Base-by-base conservation (phyloP, 1,140 invertebrate genomes). In the Sycophila sp. region DNA sequence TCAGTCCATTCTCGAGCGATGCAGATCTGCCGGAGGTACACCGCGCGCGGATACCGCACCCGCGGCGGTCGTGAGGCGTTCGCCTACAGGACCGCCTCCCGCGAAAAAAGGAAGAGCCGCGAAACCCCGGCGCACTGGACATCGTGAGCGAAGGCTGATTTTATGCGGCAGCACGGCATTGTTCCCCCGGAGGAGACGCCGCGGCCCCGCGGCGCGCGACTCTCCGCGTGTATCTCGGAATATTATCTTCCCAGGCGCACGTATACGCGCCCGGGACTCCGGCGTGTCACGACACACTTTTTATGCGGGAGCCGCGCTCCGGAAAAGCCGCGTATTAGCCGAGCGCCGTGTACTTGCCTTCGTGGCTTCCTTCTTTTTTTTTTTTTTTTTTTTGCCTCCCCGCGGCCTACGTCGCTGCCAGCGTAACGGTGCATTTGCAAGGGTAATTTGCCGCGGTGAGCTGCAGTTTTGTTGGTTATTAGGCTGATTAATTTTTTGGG, bases 231-330 rank as follows among this genome's bases (percentile, higher is more conserved):
- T 56, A 59, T 59, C 56, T 59, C 56, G 56, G 36, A 59, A 59
- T 59, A 59, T 59, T 26, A 59, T 59, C 56, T 59, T 28, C 49
- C 6, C 2, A 28, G 17, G 55, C 15, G 17, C 55, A 34, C 8
- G 15, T 10, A 40, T n/a, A 40, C 42, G 17, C 5, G 34, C 19
- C 34, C 55, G 34, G 6, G 19, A 10, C 8, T 24, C 53, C n/a
- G 30, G 34, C 36, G 36, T 15, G 34, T 51, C 56, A 59, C 56
- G 53, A 56, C 53, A 56, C 53, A 56, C 28, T 56, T 56, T 56
- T 56, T 56, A 56, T 56, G 53, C 53, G 53, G 15, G 24, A 8
- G 22, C 5, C 45, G 45, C 45, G 5, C 17, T 6, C 3, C 22
- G 17, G 17, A 4, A 4, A 49, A 19, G 8, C 19, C 47, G 49